Evolutionary conservation across 2,888 invertebrate genomes (phyloP).

Genomic region (Deilephila elpenor): DNA sequence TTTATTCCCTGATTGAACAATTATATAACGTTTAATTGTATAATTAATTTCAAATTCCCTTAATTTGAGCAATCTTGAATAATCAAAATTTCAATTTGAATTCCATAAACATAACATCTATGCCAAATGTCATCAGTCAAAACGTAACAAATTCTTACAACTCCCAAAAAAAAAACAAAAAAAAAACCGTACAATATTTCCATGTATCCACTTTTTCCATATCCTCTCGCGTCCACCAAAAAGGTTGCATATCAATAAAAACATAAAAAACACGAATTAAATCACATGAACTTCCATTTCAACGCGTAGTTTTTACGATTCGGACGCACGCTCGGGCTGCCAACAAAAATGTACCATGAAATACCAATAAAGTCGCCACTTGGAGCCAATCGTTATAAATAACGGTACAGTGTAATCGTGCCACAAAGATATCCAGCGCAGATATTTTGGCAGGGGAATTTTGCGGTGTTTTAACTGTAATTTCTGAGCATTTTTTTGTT

Average conservation of each 20-base stretch:
- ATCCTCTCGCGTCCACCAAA: too few species aligned
- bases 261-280: background rate
- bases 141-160: too few species aligned
- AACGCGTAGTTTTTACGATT: slow-evolving; percentile 10
- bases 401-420: background rate
- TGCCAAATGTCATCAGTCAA: too few species aligned
- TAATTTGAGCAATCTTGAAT: too few species aligned
- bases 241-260: background rate
- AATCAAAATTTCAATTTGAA: too few species aligned
- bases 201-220: too few species aligned
- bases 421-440: slow-evolving; percentile 3
- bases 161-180: too few species aligned
- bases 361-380: slow-evolving; percentile 16
- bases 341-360: slow-evolving; percentile 9
- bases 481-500: background rate
- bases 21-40: too few species aligned
- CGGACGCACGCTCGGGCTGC: background rate
- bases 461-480: background rate
- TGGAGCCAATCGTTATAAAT: slow-evolving; percentile 17
- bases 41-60: too few species aligned
- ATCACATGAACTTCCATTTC: background rate
- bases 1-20: too few species aligned
- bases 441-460: slow-evolving; percentile 5
- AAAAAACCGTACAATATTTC: too few species aligned
- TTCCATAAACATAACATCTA: too few species aligned